phyloP scores from a whole-genome alignment of 2,113 vertebrate genomes.

The Cynoglossus semilaevis region DNA sequence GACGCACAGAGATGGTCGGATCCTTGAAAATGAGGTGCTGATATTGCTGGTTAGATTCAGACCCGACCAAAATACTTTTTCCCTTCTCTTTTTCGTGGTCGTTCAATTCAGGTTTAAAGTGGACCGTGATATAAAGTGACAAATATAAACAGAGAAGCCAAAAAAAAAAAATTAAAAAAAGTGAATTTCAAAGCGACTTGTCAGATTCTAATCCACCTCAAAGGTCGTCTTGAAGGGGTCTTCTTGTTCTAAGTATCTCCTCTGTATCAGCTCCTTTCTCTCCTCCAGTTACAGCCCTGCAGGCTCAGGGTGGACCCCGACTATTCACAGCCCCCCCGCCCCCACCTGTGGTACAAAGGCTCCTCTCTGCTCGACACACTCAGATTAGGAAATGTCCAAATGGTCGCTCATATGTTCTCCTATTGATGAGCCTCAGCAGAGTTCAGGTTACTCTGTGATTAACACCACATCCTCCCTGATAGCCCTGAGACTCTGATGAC shows the following conservation, averaged over 20 bases:
- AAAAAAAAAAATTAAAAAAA: too few species aligned
- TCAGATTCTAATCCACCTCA: conserved; percentile 45
- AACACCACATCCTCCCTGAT: conserved; percentile 68
- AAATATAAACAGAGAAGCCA: too few species aligned
- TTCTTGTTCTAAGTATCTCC: conserved; percentile 52
- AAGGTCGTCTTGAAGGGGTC: conserved; percentile 52
- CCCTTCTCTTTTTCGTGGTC: too few species aligned
- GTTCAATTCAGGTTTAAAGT: not conserved
- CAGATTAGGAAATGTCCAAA: conserved; percentile 70
- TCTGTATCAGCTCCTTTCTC: conserved; percentile 41
- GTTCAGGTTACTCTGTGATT: conserved; percentile 73
- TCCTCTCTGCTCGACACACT: conserved; percentile 60
- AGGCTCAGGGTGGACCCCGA: conserved; percentile 47
- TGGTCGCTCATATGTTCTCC: conserved; percentile 71
- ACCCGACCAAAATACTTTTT: not conserved
- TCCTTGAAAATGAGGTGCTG: conserved; percentile 23
- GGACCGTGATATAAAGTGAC: not conserved
- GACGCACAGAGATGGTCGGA: conserved; percentile 24
- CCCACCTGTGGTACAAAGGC: conserved; percentile 64
- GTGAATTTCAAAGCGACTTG: conserved; percentile 27
- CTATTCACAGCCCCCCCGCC: conserved; percentile 37
- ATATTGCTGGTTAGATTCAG: conserved; percentile 26
- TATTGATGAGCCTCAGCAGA: conserved; percentile 62
- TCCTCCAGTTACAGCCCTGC: conserved; percentile 70
- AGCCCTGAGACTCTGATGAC: conserved; percentile 33